Evolutionary conservation across 1,140 invertebrate genomes (phyloP).

Genomic region (Prorops nasuta): DNA sequence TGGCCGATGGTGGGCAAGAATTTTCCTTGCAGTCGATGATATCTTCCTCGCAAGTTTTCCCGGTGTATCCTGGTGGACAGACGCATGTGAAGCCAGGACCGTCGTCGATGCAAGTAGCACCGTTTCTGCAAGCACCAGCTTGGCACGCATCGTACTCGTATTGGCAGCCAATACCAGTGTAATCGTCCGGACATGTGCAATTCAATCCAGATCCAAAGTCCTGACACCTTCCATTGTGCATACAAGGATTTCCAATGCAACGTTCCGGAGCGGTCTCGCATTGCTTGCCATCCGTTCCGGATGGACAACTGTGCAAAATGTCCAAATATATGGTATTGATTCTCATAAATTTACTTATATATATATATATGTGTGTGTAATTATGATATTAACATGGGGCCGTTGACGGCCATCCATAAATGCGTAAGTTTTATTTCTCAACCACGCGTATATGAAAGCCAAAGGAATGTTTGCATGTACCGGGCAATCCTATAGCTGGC

Average conservation of each 20-base stretch:
- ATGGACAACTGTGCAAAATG: slow-evolving; percentile 69
- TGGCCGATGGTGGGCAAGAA: slow-evolving; percentile 90
- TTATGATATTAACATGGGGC: too few species aligned
- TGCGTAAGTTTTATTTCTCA: too few species aligned
- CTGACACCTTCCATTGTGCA: slow-evolving; percentile 91
- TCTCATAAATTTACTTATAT: too few species aligned
- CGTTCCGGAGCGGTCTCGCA: slow-evolving; percentile 93
- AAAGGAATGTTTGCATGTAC: too few species aligned
- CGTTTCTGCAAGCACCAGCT: slow-evolving; percentile 85
- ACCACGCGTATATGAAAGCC: too few species aligned
- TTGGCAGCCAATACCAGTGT: slow-evolving; percentile 86
- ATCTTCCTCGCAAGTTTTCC: slow-evolving; percentile 87
- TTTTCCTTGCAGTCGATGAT: slow-evolving; percentile 91
- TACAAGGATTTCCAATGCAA: slow-evolving; percentile 93
- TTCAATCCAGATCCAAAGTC: slow-evolving; percentile 94
- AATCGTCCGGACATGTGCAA: slow-evolving; percentile 86
- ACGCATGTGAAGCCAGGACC: slow-evolving; percentile 81
- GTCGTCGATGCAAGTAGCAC: slow-evolving; percentile 85
- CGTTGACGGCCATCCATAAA: too few species aligned
- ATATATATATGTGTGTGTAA: slow-evolving; percentile 11
- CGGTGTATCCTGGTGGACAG: slow-evolving; percentile 81
- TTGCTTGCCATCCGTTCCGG: slow-evolving; percentile 90
- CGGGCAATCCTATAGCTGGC: too few species aligned
- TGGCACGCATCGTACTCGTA: slow-evolving; percentile 92
- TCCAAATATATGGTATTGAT: neutral